phyloP scores from a whole-genome alignment of 2,888 invertebrate genomes.

The Nomada fucata region DNA sequence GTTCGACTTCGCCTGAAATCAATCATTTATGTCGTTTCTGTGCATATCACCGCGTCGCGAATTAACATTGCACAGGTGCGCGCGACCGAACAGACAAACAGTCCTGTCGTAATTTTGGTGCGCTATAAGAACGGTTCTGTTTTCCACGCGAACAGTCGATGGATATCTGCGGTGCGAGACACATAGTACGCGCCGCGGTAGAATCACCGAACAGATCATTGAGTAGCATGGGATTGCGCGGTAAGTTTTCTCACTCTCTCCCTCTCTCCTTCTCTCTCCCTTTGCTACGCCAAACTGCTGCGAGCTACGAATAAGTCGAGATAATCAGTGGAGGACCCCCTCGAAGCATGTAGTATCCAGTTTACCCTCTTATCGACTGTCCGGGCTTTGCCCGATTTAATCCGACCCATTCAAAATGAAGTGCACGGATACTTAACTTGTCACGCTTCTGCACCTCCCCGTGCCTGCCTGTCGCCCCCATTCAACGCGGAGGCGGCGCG shows the following conservation, averaged over 20 bases:
- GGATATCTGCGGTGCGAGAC: too few species aligned
- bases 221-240: too few species aligned
- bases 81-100: not conserved
- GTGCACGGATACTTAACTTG: conserved; percentile 62
- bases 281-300: not conserved
- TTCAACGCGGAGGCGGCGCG: conserved; percentile 2
- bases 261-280: too few species aligned
- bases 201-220: too few species aligned
- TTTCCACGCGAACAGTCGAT: too few species aligned
- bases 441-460: conserved; percentile 16
- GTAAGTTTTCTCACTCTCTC: too few species aligned
- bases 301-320: conserved; percentile 61
- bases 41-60: not conserved
- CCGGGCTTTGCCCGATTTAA: conserved; percentile 60
- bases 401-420: conserved; percentile 58
- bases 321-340: conserved; percentile 61
- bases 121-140: not conserved
- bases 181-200: too few species aligned
- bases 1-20: conserved; percentile 93
- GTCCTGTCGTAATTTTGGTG: not conserved
- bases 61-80: not conserved
- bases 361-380: conserved; percentile 64
- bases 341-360: conserved; percentile 60
- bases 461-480: not conserved
- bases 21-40: conserved; percentile 53